These are phyloP conservation scores for Rhipidura dahli DNA, from an alignment of 2,113 vertebrate genomes.

Conservation along the genomic window DNA sequence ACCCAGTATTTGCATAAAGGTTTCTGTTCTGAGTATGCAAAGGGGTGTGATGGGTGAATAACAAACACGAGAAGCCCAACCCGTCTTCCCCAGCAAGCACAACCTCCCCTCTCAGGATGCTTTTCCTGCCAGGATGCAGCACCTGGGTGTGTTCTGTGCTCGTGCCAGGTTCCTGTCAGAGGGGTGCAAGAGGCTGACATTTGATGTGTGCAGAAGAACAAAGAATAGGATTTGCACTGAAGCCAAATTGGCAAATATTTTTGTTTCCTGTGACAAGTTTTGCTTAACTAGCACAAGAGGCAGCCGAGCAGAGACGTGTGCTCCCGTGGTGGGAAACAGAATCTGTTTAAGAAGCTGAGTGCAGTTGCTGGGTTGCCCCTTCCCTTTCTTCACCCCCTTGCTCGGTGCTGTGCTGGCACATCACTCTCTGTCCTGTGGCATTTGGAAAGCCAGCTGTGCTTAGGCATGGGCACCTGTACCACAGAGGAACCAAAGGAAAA, in stretches of 20 bases:
- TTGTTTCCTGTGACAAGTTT: background rate
- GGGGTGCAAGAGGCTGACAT: background rate
- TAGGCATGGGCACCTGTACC: conserved; percentile 6
- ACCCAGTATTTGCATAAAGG: background rate
- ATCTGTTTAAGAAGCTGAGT: background rate
- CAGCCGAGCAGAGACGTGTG: background rate
- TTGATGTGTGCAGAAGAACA: background rate
- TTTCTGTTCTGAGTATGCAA: background rate
- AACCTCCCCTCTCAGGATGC: background rate
- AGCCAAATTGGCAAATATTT: conserved; percentile 24
- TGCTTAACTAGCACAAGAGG: background rate
- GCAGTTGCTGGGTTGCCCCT: background rate
- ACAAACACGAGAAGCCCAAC: background rate
- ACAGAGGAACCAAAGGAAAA: background rate
- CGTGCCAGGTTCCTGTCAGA: background rate
- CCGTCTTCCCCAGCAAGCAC: background rate
- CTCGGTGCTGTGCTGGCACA: background rate
- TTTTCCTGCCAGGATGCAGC: background rate
- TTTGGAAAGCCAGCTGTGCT: background rate
- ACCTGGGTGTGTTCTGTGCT: background rate
- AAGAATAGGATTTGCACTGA: background rate
- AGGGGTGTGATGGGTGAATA: background rate
- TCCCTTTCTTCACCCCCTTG: background rate
- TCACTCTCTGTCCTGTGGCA: background rate
- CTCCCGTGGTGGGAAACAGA: background rate